Base-by-base conservation (phyloP, 2,888 invertebrate species). In the Meteorus cinctellus region DNA sequence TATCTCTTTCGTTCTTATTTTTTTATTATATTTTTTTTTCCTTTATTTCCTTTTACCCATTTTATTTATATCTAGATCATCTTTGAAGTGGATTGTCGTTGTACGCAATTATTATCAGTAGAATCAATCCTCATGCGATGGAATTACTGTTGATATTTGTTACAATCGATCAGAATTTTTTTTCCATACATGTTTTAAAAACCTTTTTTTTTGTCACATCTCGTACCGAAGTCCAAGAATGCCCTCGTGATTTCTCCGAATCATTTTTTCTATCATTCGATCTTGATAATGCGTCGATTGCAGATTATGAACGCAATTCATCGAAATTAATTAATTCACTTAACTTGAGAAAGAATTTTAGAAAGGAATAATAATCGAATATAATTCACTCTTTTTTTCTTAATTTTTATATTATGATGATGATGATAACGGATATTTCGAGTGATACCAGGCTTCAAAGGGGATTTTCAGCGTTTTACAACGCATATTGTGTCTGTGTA, bases 51-150 rank as follows among this genome's bases (percentile, higher is more conserved):
- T 41, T 68, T 34, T 19, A 34, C 36, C 62, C 63, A 31, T 62
- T 36, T 74, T 74, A 76, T 74, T 74, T 74, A 63, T 36, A 34
- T 59, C n/a, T 66, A 24, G 36, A 63, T 34, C 74, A 36, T 68
- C 63, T 45, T 72, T 69, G 77, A 79, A 74, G 77, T 74, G 74
- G 72, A 74, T 70, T 45, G 68, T 59, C 71, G 70, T 65, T 36
- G 45, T 36, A n/a, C 16, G 29, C 77, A 76, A 70, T 41, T 74
- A 74, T 76, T 77, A 79, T 41, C 51, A 48, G 45, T 55, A 55
- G 60, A 51, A 75, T 73, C 65, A 60, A 41, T 59, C 51, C 72
- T 51, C 73, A 69, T 48, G 45, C 48, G 77, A 77, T 72, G 34
- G 66, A 68, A 51, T 69, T 36, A 31, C 72, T 51, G n/a, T 24